Conservation (phyloP, 2,797 vertebrate species). For the Hyperoplus lanceolatus region DNA sequence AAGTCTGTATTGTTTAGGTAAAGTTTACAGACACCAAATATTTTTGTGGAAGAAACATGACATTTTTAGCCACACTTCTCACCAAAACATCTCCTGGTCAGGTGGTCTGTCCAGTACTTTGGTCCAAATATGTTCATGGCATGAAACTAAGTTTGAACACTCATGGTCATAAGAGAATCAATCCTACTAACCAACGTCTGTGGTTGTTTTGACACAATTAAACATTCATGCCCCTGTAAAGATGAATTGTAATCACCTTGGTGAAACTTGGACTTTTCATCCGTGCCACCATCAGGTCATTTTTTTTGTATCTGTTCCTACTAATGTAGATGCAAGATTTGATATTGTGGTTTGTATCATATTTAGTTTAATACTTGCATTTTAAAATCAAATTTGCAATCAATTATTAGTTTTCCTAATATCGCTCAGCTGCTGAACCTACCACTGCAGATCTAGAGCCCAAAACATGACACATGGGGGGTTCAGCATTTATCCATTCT, state of each 20-base stretch:
- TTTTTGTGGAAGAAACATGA: background rate
- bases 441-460: constrained; percentile 39
- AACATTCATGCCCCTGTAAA: no score
- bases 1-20: constrained; percentile 3
- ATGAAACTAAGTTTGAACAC: background rate
- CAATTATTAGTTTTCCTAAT: constrained; percentile 32
- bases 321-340: background rate
- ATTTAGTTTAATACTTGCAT: background rate
- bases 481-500: constrained; percentile 72
- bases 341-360: background rate
- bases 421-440: constrained; percentile 25
- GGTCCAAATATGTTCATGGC: background rate
- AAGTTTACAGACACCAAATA: background rate
- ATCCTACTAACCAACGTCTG: background rate
- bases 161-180: background rate
- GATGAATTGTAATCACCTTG: background rate
- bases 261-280: background rate
- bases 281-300: background rate
- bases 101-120: background rate
- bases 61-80: background rate
- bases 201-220: no score
- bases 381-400: background rate
- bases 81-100: no score
- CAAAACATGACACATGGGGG: constrained; percentile 40
- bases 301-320: background rate